These are phyloP conservation scores for Bergia puertoricense DNA, from an alignment of 92 coral and sea anemone genomes.

Conservation along the genomic window DNA sequence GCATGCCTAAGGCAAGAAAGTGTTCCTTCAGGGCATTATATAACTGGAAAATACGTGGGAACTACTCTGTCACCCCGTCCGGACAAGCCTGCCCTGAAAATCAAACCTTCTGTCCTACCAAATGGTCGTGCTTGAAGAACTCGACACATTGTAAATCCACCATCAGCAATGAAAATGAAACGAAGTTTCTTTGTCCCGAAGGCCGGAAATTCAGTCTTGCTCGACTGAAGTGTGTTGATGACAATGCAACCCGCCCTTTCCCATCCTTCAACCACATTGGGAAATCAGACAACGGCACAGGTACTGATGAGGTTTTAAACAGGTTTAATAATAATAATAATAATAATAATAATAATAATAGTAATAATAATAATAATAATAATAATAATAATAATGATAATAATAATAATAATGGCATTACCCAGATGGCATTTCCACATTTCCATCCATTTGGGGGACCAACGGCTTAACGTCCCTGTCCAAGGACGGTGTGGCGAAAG, in stretches of 20 bases:
- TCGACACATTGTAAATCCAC: background rate
- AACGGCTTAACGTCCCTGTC: too few relatives aligned
- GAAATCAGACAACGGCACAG: constrained; percentile 38
- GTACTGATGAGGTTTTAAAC: background rate
- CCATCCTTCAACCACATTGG: constrained; percentile 30
- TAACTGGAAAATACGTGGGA: constrained; percentile 25
- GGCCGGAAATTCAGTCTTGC: background rate
- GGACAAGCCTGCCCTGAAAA: background rate
- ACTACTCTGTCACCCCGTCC: constrained; percentile 12
- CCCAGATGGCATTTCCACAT: too few relatives aligned
- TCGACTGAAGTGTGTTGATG: background rate
- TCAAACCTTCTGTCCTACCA: constrained; percentile 15
- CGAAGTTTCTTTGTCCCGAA: constrained; percentile 2
- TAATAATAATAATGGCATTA: too few relatives aligned
- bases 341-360: too few relatives aligned
- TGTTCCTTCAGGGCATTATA: constrained; percentile 24
- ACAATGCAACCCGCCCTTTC: background rate
- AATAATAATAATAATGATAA: too few relatives aligned
- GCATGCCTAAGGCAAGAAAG: constrained; percentile 7
- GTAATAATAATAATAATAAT: too few relatives aligned
- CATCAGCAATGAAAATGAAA: background rate
- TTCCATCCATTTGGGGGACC: too few relatives aligned
- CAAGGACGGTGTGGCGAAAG: too few relatives aligned
- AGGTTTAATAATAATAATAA: too few relatives aligned
- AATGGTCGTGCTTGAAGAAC: constrained; percentile 6